Base-by-base conservation (phyloP, 1,140 invertebrate genomes). In the Pollicipes pollicipes region DNA sequence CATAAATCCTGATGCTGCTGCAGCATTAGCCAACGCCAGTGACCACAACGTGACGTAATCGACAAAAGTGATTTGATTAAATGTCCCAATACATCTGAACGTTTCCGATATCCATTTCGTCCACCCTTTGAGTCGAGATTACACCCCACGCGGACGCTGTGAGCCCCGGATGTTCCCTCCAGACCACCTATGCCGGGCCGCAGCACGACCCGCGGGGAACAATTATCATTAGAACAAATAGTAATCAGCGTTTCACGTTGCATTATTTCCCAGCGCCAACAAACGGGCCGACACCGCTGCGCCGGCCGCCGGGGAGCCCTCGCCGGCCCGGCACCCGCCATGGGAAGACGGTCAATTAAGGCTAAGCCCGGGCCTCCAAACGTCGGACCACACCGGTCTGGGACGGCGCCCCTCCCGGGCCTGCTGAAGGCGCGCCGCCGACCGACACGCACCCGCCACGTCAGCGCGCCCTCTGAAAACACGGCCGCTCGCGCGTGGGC, bases 141-240 rank as follows among this genome's bases (percentile, higher is more conserved):
- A 58, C 13, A 58, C 45, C 45, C 45, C 13, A 58, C 45, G 13
- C 45, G n/a, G n/a, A n/a, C n/a, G n/a, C n/a, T n/a, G n/a, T n/a
- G n/a, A 6, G 45, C 45, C 13, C 45, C 45, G 45, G 45, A 10
- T 58, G 13, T 10, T 58, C 45, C 45, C 45, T 10, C 2, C 45
- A 21, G 45, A 58, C 45, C 45, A 58, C 45, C 45, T 58, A 58
- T 58, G 13, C 24, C 45, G 45, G 21, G 6, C 45, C 45, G 13
- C 10, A 24, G 45, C 45, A 58, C 45, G 24, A 21, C 45, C 45
- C 45, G 24, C 45, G 45, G 45, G 13, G 45, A 58, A 10, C 24
- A 58, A 58, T 58, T 58, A 58, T 58, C 45, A 58, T 58, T 58
- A 58, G 45, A 58, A 58, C 45, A 58, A 58, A 58, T 58, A 21